Evolutionary conservation across 2,888 invertebrate species (phyloP).

Genomic region (Pammene aurita): DNA sequence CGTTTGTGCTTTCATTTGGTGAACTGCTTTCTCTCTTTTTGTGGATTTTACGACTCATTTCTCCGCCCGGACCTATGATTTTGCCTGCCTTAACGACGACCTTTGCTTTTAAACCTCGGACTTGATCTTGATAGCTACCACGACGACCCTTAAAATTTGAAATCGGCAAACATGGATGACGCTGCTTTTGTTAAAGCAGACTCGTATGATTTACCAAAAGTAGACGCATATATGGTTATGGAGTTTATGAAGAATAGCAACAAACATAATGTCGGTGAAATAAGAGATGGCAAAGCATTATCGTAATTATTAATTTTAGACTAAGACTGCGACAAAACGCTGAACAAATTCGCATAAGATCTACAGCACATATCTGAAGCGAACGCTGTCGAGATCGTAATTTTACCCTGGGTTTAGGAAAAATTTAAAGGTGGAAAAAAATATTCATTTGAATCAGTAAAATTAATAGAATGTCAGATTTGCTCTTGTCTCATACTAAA

Average conservation of each 20-base stretch:
- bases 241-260: constrained; percentile 2
- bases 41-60: not conserved
- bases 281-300: constrained; percentile 4
- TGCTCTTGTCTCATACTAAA: no score
- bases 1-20: not conserved
- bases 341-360: no score
- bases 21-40: not conserved
- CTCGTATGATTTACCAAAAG: not conserved
- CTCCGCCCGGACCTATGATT: not conserved
- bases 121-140: not conserved
- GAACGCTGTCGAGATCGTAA: no score
- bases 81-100: constrained; percentile 1
- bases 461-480: no score
- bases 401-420: no score
- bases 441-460: no score
- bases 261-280: constrained; percentile 2
- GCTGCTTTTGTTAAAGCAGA: not conserved
- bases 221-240: not conserved
- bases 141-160: not conserved
- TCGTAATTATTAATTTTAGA: not conserved
- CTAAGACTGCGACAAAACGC: no score
- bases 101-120: not conserved
- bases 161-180: no score
- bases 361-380: no score
- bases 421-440: no score